A percentile compares a stretch with the other conserved stretches of the same genome.
Evolutionary conservation across 2,797 vertebrate genomes (phyloP).

Genomic region (Sus cebifrons): DNA sequence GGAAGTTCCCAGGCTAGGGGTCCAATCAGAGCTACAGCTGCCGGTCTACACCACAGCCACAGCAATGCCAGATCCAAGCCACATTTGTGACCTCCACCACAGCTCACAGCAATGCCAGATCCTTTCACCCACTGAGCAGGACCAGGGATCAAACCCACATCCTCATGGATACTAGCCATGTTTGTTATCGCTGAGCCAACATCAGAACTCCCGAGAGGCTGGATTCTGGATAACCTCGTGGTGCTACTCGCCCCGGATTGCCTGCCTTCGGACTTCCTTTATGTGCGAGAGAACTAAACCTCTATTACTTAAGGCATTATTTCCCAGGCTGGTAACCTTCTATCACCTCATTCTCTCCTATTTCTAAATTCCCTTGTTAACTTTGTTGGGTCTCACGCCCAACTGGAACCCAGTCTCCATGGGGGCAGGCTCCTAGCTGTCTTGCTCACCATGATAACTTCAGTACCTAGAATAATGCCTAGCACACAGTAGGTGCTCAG

Average conservation of each 20-base stretch:
- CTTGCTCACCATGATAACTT: not conserved
- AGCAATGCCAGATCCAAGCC: no score
- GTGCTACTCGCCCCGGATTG: not conserved
- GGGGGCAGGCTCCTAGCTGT: not conserved
- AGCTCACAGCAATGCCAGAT: no score
- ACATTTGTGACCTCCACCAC: no score
- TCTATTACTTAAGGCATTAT: not conserved
- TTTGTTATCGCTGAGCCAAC: no score
- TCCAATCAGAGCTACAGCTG: no score
- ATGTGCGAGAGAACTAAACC: not conserved
- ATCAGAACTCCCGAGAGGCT: not conserved
- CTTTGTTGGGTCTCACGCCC: not conserved
- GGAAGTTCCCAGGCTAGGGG: no score
- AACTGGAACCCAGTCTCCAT: not conserved
- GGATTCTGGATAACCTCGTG: not conserved
- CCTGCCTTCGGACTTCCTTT: not conserved
- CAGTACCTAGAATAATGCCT: not conserved
- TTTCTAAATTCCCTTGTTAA: not conserved
- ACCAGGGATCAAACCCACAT: no score
- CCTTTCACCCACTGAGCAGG: no score
- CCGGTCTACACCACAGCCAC: no score
- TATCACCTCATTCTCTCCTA: not conserved
- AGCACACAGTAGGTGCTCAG: not conserved
- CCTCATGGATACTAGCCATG: no score
- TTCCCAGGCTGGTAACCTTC: not conserved